These are phyloP conservation scores for Hydrozoanthus gracilis DNA, from an alignment of 92 coral and sea anemone genomes.

Conservation along the genomic window DNA sequence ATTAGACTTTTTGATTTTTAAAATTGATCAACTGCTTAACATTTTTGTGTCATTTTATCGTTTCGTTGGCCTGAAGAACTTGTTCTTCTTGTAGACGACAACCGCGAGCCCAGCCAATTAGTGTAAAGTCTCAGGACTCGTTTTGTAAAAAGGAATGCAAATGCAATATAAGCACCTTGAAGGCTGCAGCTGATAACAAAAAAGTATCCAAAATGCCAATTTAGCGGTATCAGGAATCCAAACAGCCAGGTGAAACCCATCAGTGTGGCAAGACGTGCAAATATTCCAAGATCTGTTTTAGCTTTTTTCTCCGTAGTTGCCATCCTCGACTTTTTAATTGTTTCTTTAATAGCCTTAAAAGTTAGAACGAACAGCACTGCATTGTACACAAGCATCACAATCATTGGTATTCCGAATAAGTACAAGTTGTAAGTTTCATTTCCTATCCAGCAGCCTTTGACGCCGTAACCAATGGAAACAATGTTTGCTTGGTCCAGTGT, in stretches of 20 bases:
- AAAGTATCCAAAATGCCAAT: neutral
- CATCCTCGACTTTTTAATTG: slow-evolving; percentile 2
- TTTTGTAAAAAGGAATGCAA: slow-evolving; percentile 50
- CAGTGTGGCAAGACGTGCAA: neutral
- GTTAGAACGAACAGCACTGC: slow-evolving; percentile 51
- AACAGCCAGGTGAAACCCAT: slow-evolving; percentile 39
- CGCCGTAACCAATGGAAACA: slow-evolving; percentile 65
- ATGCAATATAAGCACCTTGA: slow-evolving; percentile 17
- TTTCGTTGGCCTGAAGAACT: too few relatives aligned
- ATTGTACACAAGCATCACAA: slow-evolving; percentile 33
- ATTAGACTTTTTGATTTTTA: too few relatives aligned
- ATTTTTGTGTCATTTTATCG: too few relatives aligned
- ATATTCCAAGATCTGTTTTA: too few relatives aligned
- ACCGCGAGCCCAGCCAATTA: too few relatives aligned
- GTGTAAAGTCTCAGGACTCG: slow-evolving; percentile 23
- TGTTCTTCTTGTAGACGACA: too few relatives aligned
- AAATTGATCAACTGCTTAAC: too few relatives aligned
- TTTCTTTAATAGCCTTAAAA: slow-evolving; percentile 49
- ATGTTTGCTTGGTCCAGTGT: slow-evolving; percentile 60
- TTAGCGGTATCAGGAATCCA: slow-evolving; percentile 63
- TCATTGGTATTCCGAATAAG: slow-evolving; percentile 3
- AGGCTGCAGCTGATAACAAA: slow-evolving; percentile 55
- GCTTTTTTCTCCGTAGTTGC: slow-evolving; percentile 39
- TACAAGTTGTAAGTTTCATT: neutral
- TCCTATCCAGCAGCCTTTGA: slow-evolving; percentile 64